phyloP scores from a whole-genome alignment of 30 jellyfish, hydroid and myxozoan genomes.

The Aurelia sp. region DNA sequence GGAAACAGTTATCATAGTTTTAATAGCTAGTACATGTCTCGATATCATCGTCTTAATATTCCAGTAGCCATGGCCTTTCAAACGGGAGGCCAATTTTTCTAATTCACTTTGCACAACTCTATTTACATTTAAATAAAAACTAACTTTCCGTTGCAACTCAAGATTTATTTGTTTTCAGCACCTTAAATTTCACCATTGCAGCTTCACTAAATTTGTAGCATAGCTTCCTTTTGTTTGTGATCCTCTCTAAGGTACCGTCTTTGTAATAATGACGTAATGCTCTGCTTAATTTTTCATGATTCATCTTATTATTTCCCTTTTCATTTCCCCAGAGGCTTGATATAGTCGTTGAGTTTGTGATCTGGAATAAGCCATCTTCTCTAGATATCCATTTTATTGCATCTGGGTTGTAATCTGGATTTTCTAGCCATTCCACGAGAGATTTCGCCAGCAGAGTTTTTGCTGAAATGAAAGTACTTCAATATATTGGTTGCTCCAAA shows the following conservation, averaged over 20 bases:
- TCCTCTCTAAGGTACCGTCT: slow-evolving; percentile 59
- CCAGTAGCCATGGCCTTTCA: no score
- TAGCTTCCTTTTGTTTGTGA: slow-evolving; percentile 60
- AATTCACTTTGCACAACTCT: no score
- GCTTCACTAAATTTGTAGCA: slow-evolving; percentile 63
- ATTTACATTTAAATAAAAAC: no score
- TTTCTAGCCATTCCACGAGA: slow-evolving; percentile 49
- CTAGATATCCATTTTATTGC: slow-evolving; percentile 72
- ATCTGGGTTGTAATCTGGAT: slow-evolving; percentile 31
- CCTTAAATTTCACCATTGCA: slow-evolving; percentile 48
- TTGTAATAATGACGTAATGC: slow-evolving; percentile 90
- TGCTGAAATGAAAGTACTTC: neutral
- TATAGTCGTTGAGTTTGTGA: slow-evolving; percentile 72
- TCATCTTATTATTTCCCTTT: slow-evolving; percentile 82
- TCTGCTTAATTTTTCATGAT: slow-evolving; percentile 86
- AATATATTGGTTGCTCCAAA: no score
- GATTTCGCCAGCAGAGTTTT: slow-evolving; percentile 63
- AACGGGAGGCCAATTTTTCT: no score
- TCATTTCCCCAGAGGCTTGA: slow-evolving; percentile 78
- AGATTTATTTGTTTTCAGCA: no score
- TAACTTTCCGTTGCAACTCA: no score
- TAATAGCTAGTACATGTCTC: no score
- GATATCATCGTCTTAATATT: no score
- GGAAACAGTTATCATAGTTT: no score
- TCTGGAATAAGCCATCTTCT: slow-evolving; percentile 77